Conservation (phyloP, 2,888 invertebrate genomes). For the Dichetophora obliterata region DNA sequence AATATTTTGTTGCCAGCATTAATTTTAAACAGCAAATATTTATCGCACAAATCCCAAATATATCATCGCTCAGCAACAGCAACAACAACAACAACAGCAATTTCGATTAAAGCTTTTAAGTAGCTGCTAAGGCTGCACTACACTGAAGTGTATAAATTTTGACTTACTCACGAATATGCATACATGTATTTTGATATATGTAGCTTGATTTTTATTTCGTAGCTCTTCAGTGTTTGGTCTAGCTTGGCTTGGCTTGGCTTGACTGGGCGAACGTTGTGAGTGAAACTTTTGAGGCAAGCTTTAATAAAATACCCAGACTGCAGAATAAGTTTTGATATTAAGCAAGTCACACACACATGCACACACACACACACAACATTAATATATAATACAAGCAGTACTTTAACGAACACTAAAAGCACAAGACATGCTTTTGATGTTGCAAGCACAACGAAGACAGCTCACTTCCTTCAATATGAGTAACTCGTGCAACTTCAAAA, state of each 20-base stretch:
- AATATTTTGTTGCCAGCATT: background rate
- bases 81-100: background rate
- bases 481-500: background rate
- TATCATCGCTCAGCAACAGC: constrained; percentile 4
- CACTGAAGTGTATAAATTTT: constrained; percentile 27
- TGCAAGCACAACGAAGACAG: too few relatives aligned
- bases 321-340: background rate
- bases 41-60: constrained; percentile 11
- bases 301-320: background rate
- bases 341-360: background rate
- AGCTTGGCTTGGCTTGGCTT: background rate
- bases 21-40: constrained; percentile 11
- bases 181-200: too few relatives aligned
- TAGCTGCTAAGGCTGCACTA: constrained; percentile 26
- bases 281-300: background rate
- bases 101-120: constrained; percentile 12
- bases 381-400: too few relatives aligned
- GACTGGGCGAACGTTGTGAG: background rate
- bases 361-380: background rate
- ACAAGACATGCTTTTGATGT: too few relatives aligned
- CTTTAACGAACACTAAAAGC: too few relatives aligned
- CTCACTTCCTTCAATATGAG: background rate
- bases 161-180: constrained; percentile 13
- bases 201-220: constrained; percentile 29
- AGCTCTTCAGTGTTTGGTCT: constrained; percentile 5